These are phyloP conservation scores for Corythoichthys intestinalis DNA, from an alignment of 2,113 vertebrate genomes.

Conservation along the genomic window DNA sequence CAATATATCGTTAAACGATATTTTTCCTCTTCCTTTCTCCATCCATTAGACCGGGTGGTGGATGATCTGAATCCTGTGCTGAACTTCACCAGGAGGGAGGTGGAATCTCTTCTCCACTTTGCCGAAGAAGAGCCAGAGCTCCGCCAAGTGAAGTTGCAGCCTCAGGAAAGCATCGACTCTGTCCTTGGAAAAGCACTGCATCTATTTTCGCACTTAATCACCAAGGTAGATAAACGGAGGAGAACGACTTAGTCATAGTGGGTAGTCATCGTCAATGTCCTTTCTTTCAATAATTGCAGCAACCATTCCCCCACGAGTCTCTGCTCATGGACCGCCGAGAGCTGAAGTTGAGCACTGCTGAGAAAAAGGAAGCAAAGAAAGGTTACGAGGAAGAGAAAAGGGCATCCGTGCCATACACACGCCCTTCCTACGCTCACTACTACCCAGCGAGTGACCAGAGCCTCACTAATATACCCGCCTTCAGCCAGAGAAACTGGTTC, in stretches of 20 bases:
- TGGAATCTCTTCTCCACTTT: constrained; percentile 93
- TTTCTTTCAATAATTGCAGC: constrained; percentile 59
- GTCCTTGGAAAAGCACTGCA: constrained; percentile 82
- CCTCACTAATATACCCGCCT: constrained; percentile 92
- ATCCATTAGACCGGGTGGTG: constrained; percentile 84
- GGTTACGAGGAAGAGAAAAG: constrained; percentile 93
- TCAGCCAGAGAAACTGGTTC: constrained; percentile 96
- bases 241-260: neutral
- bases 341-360: constrained; percentile 85
- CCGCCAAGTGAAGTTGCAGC: constrained; percentile 63
- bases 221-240: constrained; percentile 75
- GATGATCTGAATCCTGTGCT: constrained; percentile 93
- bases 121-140: constrained; percentile 87
- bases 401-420: constrained; percentile 89
- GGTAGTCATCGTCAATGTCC: no score
- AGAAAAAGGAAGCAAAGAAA: constrained; percentile 92
- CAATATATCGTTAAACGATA: no score
- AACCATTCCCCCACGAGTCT: constrained; percentile 94
- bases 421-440: constrained; percentile 93
- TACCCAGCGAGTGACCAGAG: constrained; percentile 95
- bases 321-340: constrained; percentile 90
- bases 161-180: constrained; percentile 73
- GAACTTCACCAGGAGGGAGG: constrained; percentile 88
- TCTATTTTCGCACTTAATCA: constrained; percentile 86
- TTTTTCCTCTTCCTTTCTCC: neutral